These are phyloP conservation scores for Brachionus manjavacas DNA, from an alignment of 1,140 invertebrate genomes.

Conservation along the genomic window DNA sequence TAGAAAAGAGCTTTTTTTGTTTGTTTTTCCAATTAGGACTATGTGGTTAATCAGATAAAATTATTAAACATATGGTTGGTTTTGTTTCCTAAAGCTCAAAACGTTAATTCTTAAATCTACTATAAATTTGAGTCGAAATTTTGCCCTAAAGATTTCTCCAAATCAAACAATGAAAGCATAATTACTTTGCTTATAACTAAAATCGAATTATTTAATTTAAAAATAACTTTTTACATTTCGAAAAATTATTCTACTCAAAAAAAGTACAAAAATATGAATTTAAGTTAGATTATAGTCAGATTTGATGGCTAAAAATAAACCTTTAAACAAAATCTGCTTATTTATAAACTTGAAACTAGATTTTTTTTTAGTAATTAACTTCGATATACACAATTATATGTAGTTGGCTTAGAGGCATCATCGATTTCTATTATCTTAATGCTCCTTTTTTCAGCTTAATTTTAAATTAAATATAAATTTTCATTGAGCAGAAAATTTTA, in stretches of 20 bases:
- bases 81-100: not conserved
- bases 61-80: not conserved
- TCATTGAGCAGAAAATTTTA: not conserved
- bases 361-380: not conserved
- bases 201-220: not conserved
- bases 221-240: not conserved
- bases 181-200: not conserved
- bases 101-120: not conserved
- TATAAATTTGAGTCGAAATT: not conserved
- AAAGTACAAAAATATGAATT: not conserved
- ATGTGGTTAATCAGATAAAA: not conserved
- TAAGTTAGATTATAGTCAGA: too few species aligned
- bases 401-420: not conserved
- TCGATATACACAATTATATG: not conserved
- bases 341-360: not conserved
- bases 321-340: not conserved
- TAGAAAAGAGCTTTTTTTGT: not conserved
- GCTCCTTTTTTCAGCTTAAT: not conserved
- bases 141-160: not conserved
- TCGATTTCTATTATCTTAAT: not conserved
- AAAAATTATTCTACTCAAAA: not conserved
- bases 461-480: not conserved
- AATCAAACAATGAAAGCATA: not conserved
- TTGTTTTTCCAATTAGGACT: not conserved
- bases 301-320: not conserved